Base-by-base conservation (phyloP, 37 sponge, comb jelly and placozoan genomes). In the Oopsacas minuta region DNA sequence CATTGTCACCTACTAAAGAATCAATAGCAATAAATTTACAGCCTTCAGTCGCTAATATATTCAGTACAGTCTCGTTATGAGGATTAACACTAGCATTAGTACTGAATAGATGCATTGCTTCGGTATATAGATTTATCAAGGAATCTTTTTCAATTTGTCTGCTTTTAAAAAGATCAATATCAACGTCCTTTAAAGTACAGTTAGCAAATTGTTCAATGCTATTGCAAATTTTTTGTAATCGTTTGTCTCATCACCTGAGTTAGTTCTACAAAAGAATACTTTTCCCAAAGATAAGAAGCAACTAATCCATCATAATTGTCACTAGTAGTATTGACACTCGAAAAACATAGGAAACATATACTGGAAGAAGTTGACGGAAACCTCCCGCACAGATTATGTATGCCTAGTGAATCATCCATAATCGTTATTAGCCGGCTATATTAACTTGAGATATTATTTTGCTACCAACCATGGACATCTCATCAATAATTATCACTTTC, bases 401-500 rank as follows among this genome's bases (percentile, higher is more conserved):
- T 83, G 37, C 69, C 52, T 37, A 84, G 86, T 86, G 86, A 89
- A 82, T 85, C 83, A 53, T 37, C 23, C 39, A 53, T 81, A 83
- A 86, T 1, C 86, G 83, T 82, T 86, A 83, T 39, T 89, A 75
- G 25, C 85, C 38, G 0, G 86, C 23, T 36, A 39, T 89, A 49
- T 89, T 83, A 17, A 86, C 83, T 39, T 83, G 28, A 30, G 83
- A 49, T 25, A 85, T 81, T 75, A 86, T 86, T 37, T 85, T 82
- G 0, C 81, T 20, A 35, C 86, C 85, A 37, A 89, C 87, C 90
- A 89, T 89, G 20, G 61, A 52, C 15, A 89, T 39, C 83, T 89
- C 90, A 86, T 89, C 90, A 84, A 89, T 84, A 39, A 89, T 84
- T 8, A 89, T 10, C 39, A 89, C 36, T 82, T 36, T 38, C 25